Conservation (phyloP, 2,113 vertebrate genomes). For the Psophia crepitans region DNA sequence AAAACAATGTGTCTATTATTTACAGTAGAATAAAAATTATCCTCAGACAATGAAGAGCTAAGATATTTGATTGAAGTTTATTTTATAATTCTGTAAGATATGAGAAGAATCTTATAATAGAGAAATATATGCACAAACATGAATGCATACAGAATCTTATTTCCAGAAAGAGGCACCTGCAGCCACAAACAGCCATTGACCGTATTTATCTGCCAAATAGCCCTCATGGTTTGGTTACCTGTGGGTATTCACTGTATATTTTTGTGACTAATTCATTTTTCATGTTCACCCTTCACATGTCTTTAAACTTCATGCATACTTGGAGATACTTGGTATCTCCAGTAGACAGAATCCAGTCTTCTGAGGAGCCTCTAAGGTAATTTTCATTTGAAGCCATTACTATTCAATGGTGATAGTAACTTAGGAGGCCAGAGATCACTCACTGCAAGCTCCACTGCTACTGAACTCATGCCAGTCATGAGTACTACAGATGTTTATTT, state of each 20-base stretch:
- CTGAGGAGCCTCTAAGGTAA: neutral
- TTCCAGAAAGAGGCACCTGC: neutral
- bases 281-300: neutral
- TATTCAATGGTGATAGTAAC: neutral
- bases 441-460: neutral
- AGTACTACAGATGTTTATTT: conserved; percentile 35
- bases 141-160: neutral
- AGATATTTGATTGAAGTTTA: neutral
- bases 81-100: neutral
- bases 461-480: neutral
- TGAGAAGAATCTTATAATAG: neutral
- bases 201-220: neutral
- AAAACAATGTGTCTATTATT: neutral
- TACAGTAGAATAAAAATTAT: neutral
- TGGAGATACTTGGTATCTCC: neutral
- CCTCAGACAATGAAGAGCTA: neutral
- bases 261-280: neutral
- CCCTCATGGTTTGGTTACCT: neutral
- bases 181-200: neutral
- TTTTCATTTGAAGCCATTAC: neutral
- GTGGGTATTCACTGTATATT: neutral
- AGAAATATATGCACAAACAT: neutral
- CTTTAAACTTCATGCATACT: neutral
- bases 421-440: conserved; percentile 10
- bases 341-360: neutral